These are phyloP conservation scores for Morbakka virulenta DNA, from an alignment of 30 jellyfish, hydroid and myxozoan genomes.

Conservation along the genomic window DNA sequence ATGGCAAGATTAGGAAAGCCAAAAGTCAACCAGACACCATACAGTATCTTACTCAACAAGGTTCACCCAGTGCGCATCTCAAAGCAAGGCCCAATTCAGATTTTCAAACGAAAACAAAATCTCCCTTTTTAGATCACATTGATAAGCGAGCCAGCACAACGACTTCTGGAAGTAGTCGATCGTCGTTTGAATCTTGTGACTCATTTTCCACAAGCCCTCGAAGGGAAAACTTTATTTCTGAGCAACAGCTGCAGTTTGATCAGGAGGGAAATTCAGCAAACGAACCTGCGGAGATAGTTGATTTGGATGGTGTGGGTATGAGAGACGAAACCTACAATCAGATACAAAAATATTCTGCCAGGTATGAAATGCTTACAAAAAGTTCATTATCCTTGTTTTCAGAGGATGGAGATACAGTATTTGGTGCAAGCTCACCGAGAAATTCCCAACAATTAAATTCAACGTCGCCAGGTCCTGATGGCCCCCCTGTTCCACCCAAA, in stretches of 20 bases:
- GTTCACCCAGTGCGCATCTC: conserved; percentile 45
- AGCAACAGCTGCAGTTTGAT: conserved; percentile 12
- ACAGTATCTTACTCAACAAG: conserved; percentile 13
- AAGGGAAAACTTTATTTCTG: conserved; percentile 20
- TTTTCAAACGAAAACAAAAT: conserved; percentile 14
- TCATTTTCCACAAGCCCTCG: conserved; percentile 31
- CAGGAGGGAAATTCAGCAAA: conserved; percentile 10
- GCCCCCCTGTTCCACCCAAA: conserved; percentile 85
- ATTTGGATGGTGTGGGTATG: conserved; percentile 82
- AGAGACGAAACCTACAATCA: conserved; percentile 70
- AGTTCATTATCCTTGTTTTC: conserved; percentile 86
- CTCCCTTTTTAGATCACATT: conserved; percentile 32
- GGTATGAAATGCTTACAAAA: conserved; percentile 74
- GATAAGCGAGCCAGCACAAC: not conserved
- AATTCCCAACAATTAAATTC: not conserved
- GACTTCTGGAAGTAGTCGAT: conserved; percentile 74
- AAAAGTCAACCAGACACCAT: conserved; percentile 75
- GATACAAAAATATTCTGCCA: conserved; percentile 71
- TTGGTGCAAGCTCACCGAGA: conserved; percentile 36
- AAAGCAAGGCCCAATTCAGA: conserved; percentile 69
- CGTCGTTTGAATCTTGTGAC: conserved; percentile 69
- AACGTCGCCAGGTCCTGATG: conserved; percentile 25
- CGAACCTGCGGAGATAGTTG: conserved; percentile 57
- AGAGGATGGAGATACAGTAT: conserved; percentile 72
- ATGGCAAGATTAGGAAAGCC: conserved; percentile 87